Base-by-base conservation (phyloP, 2,113 vertebrate species). In the Cervus canadensis region DNA sequence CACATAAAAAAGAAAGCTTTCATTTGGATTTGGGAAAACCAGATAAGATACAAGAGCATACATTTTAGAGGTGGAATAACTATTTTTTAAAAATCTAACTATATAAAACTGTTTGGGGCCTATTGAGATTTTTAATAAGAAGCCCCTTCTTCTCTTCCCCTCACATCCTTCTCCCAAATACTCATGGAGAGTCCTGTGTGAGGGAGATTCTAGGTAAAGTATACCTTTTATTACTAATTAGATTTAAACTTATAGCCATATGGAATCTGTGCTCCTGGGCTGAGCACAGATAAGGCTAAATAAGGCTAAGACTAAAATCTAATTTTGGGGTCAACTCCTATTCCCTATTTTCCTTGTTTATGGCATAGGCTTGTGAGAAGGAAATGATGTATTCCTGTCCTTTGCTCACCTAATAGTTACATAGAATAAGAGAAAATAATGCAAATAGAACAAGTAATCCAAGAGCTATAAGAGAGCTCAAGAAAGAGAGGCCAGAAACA, bases 1-100 rank as follows among this genome's bases (percentile, higher is more conserved):
- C 23, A 28, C 94, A 81, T 91, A 79, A 93, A 95, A 95, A 97
- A 36, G 50, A 85, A 89, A 86, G 30, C 33, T 96, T 96, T 91
- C 60, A 79, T 96, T 92, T 95, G 43, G 25, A 92, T 96, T 94
- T 96, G 54, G 28, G 19, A 57, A 95, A 95, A 90, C 36, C 26
- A 96, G 82, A 43, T 95, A 87, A 91, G 33, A 86, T 94, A 85
- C 56, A 94, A 91, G 23, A 84, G 50, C 82, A 89, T 74, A 87
- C 81, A 94, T 91, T 97, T 95, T 89, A 40, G 81, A 87, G 30
- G 62, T 84, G 1, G 11, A 76, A 84, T 93, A 95, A 81, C 87
- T 59, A 59, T 74, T 83, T 28, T 48, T 21, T 1, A 5, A 89
- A 91, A 89, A 60, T 60, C 57, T 71, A 76, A 82, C 23, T 11